Percentiles rank a stretch among this genome's conserved stretches.
Conservation (phyloP, 2,797 vertebrate genomes). For the Taenioides sp. region DNA sequence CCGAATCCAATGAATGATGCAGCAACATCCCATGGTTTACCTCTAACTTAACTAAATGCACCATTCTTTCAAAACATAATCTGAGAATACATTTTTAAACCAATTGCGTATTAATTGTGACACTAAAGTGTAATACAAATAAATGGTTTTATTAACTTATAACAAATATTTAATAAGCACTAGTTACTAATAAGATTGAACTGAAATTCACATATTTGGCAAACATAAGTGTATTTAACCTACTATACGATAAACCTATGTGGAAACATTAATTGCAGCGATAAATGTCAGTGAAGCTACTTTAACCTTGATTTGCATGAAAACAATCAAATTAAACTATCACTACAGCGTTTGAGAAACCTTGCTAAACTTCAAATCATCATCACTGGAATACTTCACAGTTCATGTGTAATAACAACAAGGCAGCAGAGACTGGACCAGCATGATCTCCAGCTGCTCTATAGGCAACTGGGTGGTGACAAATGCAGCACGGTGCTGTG, state of each 20-base stretch:
- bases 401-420: not conserved
- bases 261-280: too few relatives aligned
- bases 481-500: not conserved
- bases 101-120: not conserved
- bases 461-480: conserved; percentile 6
- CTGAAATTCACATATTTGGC: not conserved
- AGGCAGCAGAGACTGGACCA: not conserved
- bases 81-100: not conserved
- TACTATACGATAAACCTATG: too few relatives aligned
- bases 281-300: too few relatives aligned
- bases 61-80: not conserved
- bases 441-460: conserved; percentile 7
- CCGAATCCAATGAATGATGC: not conserved
- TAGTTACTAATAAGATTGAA: not conserved
- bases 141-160: not conserved
- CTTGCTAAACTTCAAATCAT: too few relatives aligned
- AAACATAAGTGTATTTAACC: not conserved
- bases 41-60: too few relatives aligned
- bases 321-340: too few relatives aligned
- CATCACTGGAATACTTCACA: not conserved
- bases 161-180: not conserved
- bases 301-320: too few relatives aligned
- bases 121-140: not conserved
- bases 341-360: too few relatives aligned
- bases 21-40: not conserved